Base-by-base conservation (phyloP, 1,140 invertebrate genomes). In the Phymorhynchus buccinoides region DNA sequence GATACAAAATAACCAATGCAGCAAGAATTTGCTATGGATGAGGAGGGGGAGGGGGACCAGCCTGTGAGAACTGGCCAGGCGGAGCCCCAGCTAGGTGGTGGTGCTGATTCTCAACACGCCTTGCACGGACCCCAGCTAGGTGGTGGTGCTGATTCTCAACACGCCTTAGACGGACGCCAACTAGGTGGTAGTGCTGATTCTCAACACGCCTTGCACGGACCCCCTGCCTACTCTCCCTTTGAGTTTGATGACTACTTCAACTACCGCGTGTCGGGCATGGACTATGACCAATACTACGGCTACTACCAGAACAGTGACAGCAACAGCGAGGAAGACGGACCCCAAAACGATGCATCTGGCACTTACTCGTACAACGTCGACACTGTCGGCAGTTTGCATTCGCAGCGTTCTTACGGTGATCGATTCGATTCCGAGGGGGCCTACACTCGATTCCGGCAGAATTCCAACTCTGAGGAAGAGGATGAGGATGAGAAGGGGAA, bases 391-490 rank as follows among this genome's bases (percentile, higher is more conserved):
- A 48, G 18, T 62, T 12, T 4, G 27, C 56, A 12, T 7, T 62
- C 56, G 18, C 56, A 62, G 56, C 56, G 7, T 27, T 62, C 35
- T 14, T 75, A 41, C 27, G 37, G 18, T 3, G 37, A 37, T 18
- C 12, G 27, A 35, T 41, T 75, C 7, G 71, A 75, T 41, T 3
- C 37, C 4, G 62, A 71, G 18, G 62, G 30, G 27, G n/a, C 66
- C 27, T 22, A 44, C n/a, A 18, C 41, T n/a, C 48, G 56, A 9
- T 71, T 32, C 30, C 14, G 66, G n/a, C 80, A 83, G 39, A 41
- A 9, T 27, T 48, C 56, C 35, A 52, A 35, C 77, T 79, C 77
- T 9, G 86, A 85, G 66, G 88, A 88, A 18, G 84, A 86, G 12
- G 41, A 87, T 27, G 79, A 32, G 35, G 62, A 80, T 16, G 32